Evolutionary conservation across 2,888 invertebrate genomes (phyloP), one percentile per base, ranked within the genome.

Genomic region (Rapana venosa): DNA sequence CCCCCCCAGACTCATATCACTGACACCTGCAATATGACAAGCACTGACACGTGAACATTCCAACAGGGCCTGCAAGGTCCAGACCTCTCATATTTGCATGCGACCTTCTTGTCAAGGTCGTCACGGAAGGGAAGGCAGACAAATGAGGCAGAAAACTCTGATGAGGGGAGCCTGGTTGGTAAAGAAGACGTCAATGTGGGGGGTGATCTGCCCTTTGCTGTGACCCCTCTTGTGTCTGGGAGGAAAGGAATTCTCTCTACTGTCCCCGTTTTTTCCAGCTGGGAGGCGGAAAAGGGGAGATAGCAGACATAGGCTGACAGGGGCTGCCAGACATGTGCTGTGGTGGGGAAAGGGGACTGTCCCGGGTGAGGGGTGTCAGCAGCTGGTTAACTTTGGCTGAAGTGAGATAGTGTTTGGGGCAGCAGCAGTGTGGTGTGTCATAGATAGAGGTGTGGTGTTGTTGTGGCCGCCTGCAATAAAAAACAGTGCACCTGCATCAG

Each of bases 91-190:
- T 83, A 36, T 79, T 66, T 83, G 83, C 83, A n/a, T 36, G 61
- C n/a, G 56, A 61, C 58, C 88, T 88, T 13, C n/a, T n/a, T 32
- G 83, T 81, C 88, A 88, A 83, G 88, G 88, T 88, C 88, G 88
- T 81, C 88, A 88, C 88, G 88, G 88, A 61, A 58, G 35, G 35
- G 56, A 88, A 79, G 66, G 79, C 26, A 58, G 66, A 22, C 35
- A 83, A 88, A 66, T 36, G 81, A 88, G 88, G 83, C 88, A 66
- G 88, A 88, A 88, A 83, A 83, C 88, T 66, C 88, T 22, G 88
- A 83, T 35, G 35, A 47, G 47, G 47, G 47, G 47, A 8, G 47
- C 4, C 47, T 47, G 47, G 47, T 47, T 5, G 47, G 47, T 47
- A 47, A 47, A 47, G 47, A 47, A 47, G 47, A 47, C 47, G 20